Evolutionary conservation across 2,888 invertebrate species (phyloP), one percentile per base, ranked within the genome.

Genomic region (Hesperia comma): DNA sequence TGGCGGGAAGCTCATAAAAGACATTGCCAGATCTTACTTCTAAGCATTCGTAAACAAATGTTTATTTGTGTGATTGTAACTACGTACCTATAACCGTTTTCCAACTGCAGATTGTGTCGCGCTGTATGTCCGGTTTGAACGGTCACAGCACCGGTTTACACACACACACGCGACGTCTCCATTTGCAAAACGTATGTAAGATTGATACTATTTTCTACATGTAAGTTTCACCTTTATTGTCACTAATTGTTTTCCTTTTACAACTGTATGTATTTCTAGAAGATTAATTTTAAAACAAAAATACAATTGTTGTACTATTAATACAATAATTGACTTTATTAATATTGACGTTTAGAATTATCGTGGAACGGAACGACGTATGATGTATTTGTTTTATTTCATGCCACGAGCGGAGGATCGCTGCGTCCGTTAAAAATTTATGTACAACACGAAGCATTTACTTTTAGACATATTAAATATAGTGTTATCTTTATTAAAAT

Each of bases 371-470:
- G 84, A 83, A 82, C 82, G 81, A 70, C 67, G 78, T 80, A 79
- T 77, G 80, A 77, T 80, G 80, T 81, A 80, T 81, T 81, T 82
- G 55, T 82, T 83, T 82, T 78, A 76, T 77, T 32, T 54, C 58
- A 60, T 60, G 60, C 60, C 46, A 14, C 21, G 14, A 60, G 60
- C 43, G 54, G 32, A 56, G 54, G 79, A 75, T 77, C 82, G 79
- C 74, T 75, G 72, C 76, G 71, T 72, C 73, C 83, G 80, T 83
- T 83, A 75, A 60, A 80, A 79, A 82, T 83, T 79, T 85, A 89
- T 92, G 92, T 92, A 92, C 92, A 92, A 92, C 87, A 88, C 79
- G 82, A 91, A 90, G 92, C 92, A 92, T 92, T 92, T 92, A 92
- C 91, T 90, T 91, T 90, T 92, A 92, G 90, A 88, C 85, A 87